A percentile compares a stretch with the other conserved stretches of the same genome.
Conservation (phyloP, 2,797 vertebrate species). For the Myiothlypis coronata region DNA sequence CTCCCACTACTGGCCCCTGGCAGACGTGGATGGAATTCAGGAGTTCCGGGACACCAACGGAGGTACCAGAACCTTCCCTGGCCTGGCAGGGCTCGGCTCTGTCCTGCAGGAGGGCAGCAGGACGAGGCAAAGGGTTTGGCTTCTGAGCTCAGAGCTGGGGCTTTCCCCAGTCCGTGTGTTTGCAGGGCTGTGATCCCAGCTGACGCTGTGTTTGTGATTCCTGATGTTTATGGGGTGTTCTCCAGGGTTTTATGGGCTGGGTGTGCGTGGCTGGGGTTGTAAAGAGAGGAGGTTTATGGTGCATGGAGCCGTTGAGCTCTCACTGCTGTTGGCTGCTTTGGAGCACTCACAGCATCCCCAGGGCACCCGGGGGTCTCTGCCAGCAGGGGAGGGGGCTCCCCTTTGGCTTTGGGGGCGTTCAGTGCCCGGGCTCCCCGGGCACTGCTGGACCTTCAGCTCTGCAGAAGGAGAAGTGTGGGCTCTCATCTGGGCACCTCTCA, state of each 20-base stretch:
- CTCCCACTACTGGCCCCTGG: slow-evolving; percentile 95
- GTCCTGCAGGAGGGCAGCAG: slow-evolving; percentile 20
- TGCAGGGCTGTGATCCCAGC: background rate
- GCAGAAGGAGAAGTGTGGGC: no score
- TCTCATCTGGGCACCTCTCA: no score
- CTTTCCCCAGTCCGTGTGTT: background rate
- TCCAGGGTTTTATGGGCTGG: background rate
- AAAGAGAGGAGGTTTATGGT: background rate
- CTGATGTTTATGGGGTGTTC: background rate
- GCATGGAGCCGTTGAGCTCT: background rate
- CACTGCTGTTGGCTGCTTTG: background rate
- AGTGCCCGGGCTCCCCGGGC: background rate
- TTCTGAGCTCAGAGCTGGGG: background rate
- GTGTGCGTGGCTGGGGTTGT: background rate
- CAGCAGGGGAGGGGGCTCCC: background rate
- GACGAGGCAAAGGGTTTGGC: background rate
- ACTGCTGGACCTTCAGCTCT: background rate
- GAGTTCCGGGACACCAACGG: slow-evolving; percentile 85
- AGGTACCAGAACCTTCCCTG: slow-evolving; percentile 81
- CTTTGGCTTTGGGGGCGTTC: background rate
- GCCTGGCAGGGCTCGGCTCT: slow-evolving; percentile 78
- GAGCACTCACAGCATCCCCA: background rate
- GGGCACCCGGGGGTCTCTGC: background rate
- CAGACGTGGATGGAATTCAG: slow-evolving; percentile 87
- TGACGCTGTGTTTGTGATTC: background rate